Percentiles rank a stretch among this genome's conserved stretches.
phyloP scores from a whole-genome alignment of 2,113 vertebrate genomes.

The Stercorarius parasiticus region DNA sequence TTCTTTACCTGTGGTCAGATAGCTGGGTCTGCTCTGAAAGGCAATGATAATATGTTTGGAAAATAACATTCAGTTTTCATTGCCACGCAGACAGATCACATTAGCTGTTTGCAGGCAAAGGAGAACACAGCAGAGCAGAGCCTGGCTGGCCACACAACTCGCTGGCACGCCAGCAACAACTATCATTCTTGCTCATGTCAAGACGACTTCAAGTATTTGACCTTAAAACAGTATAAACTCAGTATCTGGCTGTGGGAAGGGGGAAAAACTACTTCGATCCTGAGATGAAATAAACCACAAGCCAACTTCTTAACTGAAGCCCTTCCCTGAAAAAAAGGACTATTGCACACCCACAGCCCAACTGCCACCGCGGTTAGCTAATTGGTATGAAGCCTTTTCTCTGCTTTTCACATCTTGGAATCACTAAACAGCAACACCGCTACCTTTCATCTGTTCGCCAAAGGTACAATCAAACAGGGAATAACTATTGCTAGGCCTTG shows the following conservation, averaged over 20 bases:
- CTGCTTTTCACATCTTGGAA: not conserved
- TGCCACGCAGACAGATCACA: not conserved
- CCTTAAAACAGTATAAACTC: conserved; percentile 12
- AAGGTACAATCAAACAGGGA: not conserved
- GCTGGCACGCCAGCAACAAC: accelerated
- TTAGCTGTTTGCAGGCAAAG: not conserved
- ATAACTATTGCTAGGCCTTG: not conserved
- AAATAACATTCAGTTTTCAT: not conserved
- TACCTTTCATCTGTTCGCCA: not conserved
- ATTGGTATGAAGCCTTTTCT: not conserved
- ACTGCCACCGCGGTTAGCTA: not conserved
- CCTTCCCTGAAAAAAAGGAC: not conserved
- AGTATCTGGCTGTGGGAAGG: not conserved
- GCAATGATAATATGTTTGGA: not conserved
- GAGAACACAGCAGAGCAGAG: not conserved
- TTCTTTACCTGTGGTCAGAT: not conserved
- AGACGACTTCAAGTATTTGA: not conserved
- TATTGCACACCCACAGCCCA: not conserved
- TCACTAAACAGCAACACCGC: not conserved
- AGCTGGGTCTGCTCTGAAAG: not conserved
- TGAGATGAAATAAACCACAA: not conserved
- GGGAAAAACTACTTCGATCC: not conserved
- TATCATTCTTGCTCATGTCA: not conserved
- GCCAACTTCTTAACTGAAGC: not conserved
- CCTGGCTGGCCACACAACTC: not conserved